Base-by-base conservation (phyloP, 2,888 invertebrate species). In the Sceliomorpha sp. region DNA sequence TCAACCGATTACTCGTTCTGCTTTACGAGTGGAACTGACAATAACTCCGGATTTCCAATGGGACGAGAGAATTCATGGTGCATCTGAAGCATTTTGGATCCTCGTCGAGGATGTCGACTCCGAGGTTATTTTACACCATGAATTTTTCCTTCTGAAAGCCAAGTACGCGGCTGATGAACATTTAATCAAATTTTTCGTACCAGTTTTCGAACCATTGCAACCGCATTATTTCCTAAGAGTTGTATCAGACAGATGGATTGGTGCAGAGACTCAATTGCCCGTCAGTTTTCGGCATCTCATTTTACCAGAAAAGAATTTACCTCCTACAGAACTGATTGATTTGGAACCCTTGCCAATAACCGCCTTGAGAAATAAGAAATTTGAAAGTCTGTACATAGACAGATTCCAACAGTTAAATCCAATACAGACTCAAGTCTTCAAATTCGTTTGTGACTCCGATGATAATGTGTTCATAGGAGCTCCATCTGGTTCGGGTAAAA, bases 31-130 rank as follows among this genome's bases (percentile, higher is more conserved):
- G 0, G 99, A 99, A 88, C 89, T 99, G 9, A 98, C 98, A 0
- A 96, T 99, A 63, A 98, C 98, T 0, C 99, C 99, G 0, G 99
- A 99, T 89, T 99, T 99, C 89, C 97, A 98, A 82, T 99, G 99
- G 99, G 99, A 99, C 78, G 98, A 98, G 70, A 98, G 98, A 89
- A 91, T 95, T 14, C 92, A 92, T 79, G 94, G 94, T 0, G 93
- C 93, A 27, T 94, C 94, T 0, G 96, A 96, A 87, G 96, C 94
- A 0, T 96, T 96, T 88, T 96, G 96, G 96, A 94, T 96, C 79
- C 89, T 96, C 2, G 95, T 96, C 0, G 95, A 96, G 81, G 96
- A 96, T 78, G 96, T 96, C 6, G 96, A 96, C 88, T 95, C 95
- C 0, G 96, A 96, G 83, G 94, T 95, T 8, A 93, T 99, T 71